phyloP scores from a whole-genome alignment of 2,888 invertebrate genomes.

The Eledone cirrhosa region DNA sequence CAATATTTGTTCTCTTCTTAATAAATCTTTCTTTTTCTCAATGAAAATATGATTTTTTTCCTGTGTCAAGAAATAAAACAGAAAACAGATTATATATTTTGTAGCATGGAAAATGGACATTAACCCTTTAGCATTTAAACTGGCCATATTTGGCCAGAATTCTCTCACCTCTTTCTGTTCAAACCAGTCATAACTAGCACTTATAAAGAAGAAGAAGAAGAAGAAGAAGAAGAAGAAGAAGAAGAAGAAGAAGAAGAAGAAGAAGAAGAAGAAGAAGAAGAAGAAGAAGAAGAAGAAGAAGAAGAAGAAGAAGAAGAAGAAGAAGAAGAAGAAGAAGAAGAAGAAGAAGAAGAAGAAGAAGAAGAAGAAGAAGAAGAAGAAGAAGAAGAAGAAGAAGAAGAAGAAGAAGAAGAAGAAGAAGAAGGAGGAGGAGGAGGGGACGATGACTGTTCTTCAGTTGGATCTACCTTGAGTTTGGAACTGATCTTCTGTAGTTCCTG shows the following conservation, averaged over 20 bases:
- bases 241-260: conserved; percentile 21
- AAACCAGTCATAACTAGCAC: no score
- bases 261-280: neutral
- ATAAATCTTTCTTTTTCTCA: conserved; percentile 52
- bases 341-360: neutral
- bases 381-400: neutral
- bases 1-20: conserved; percentile 56
- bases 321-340: neutral
- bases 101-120: no score
- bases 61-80: conserved; percentile 38
- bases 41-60: conserved; percentile 53
- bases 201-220: neutral
- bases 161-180: no score
- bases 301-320: neutral
- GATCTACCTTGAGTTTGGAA: no score
- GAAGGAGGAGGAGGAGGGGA: neutral
- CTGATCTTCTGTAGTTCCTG: no score
- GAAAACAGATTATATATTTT: neutral
- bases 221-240: neutral
- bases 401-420: neutral
- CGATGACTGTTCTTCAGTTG: no score
- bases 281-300: conserved; percentile 8
- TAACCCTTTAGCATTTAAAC: no score
- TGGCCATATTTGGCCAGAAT: no score
- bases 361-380: neutral